Base-by-base conservation (phyloP, 2,888 invertebrate genomes). In the Periphyllus acericola region DNA sequence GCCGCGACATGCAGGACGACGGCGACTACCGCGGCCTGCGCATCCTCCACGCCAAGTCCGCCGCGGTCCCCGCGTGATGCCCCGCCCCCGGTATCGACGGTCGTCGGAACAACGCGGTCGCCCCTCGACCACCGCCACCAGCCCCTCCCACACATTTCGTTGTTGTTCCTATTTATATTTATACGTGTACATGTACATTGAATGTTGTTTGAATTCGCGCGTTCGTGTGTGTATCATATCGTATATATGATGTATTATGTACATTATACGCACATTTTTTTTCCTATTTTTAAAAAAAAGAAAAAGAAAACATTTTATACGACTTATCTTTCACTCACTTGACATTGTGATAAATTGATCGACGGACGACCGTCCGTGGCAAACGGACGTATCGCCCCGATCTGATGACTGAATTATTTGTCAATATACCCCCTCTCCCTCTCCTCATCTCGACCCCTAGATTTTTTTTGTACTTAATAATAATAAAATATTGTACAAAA, bases 1-100 rank as follows among this genome's bases (percentile, higher is more conserved):
- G 93, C 89, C 93, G 93, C 90, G 94, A 95, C 11, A 34, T 36
- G 32, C 17, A 11, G 72, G 34, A 34, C 19, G 34, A 17, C 72
- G 5, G 3, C 21, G 17, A n/a, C n/a, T 5, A n/a, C 66, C n/a
- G n/a, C n/a, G 1, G 6, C 66, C 60, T 21, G 25, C 60, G 25
- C 25, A 66, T 3, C 66, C 4, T 1, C 66, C 3, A 8, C n/a
- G 9, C 14, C 55, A 60, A 17, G 11, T 60, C 14, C 55, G 17
- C 19, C 55, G n/a, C n/a, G n/a, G n/a, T n/a, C n/a, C n/a, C n/a
- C n/a, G n/a, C n/a, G n/a, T n/a, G n/a, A n/a, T n/a, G n/a, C n/a
- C n/a, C n/a, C n/a, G n/a, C n/a, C n/a, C n/a, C n/a, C n/a, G n/a
- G n/a, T n/a, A n/a, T n/a, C n/a, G n/a, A n/a, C n/a, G n/a, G n/a